A percentile compares a stretch with the other conserved stretches of the same genome.
These are phyloP conservation scores for Trissolcus japonicus DNA, from an alignment of 2,888 invertebrate species.

Conservation along the genomic window DNA sequence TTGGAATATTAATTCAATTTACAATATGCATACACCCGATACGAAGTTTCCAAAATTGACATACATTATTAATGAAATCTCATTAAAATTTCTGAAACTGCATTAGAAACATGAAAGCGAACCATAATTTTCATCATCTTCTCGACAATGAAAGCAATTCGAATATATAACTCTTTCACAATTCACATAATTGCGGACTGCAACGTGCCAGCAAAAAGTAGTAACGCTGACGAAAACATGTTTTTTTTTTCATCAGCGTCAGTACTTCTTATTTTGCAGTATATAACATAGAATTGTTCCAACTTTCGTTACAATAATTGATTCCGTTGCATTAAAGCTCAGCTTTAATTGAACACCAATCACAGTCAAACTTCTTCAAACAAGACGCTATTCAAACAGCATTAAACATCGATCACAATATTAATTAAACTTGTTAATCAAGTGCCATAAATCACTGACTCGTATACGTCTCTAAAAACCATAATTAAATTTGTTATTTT, in stretches of 20 bases:
- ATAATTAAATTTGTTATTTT: background rate
- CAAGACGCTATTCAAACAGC: background rate
- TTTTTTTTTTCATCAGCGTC: no score
- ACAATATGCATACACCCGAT: slow-evolving; percentile 28
- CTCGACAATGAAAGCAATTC: no score
- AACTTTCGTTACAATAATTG: slow-evolving; percentile 13
- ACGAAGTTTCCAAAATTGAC: slow-evolving; percentile 27
- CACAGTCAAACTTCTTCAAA: slow-evolving; percentile 7
- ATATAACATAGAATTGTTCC: slow-evolving; percentile 12
- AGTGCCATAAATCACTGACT: background rate
- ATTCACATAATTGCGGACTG: no score
- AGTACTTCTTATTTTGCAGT: background rate
- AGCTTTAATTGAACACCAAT: slow-evolving; percentile 1
- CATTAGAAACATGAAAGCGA: no score
- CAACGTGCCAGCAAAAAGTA: background rate
- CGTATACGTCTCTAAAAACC: background rate
- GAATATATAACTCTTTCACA: no score
- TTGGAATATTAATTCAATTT: slow-evolving; percentile 21
- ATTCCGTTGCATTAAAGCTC: background rate
- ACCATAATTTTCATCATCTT: no score
- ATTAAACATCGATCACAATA: background rate
- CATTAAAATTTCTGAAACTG: slow-evolving; percentile 5
- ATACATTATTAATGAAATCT: slow-evolving; percentile 15
- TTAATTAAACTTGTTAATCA: background rate
- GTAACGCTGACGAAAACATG: background rate